Conservation (phyloP, 2,888 invertebrate species). For the Watsonalla binaria region DNA sequence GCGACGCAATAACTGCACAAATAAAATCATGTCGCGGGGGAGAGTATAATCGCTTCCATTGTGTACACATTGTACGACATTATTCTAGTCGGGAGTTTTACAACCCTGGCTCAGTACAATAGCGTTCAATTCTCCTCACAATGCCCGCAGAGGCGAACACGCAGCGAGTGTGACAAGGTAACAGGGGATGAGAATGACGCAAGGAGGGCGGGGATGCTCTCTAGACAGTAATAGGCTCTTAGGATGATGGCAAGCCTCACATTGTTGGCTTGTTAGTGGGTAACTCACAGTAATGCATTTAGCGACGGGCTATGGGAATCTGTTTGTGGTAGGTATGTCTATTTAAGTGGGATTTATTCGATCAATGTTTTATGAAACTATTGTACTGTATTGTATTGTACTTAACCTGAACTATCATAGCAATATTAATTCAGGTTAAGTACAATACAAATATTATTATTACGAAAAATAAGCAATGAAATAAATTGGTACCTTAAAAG, state of each 20-base stretch:
- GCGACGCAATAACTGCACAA: slow-evolving; percentile 75
- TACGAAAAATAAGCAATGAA: too few relatives aligned
- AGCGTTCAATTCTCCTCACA: slow-evolving; percentile 19
- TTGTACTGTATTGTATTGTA: too few relatives aligned
- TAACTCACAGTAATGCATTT: slow-evolving; percentile 65
- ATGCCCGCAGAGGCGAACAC: slow-evolving; percentile 9
- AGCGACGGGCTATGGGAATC: slow-evolving; percentile 52
- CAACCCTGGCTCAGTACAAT: slow-evolving; percentile 51
- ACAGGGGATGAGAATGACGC: slow-evolving; percentile 40
- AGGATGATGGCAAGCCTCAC: slow-evolving; percentile 70
- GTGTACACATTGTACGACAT: slow-evolving; percentile 66
- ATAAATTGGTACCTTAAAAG: too few relatives aligned
- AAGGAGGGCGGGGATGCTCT: slow-evolving; percentile 66
- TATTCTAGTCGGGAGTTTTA: slow-evolving; percentile 46
- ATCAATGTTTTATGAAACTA: too few relatives aligned
- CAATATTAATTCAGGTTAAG: too few relatives aligned
- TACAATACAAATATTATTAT: too few relatives aligned
- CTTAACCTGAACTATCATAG: too few relatives aligned
- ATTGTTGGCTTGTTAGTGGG: slow-evolving; percentile 73
- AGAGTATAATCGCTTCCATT: slow-evolving; percentile 72
- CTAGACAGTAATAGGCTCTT: slow-evolving; percentile 69
- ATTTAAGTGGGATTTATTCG: neutral
- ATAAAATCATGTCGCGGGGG: slow-evolving; percentile 76
- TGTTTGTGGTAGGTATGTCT: slow-evolving; percentile 33
- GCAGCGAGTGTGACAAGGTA: slow-evolving; percentile 54